phyloP scores from a whole-genome alignment of 2,797 vertebrate species.

The Limosa lapponica region DNA sequence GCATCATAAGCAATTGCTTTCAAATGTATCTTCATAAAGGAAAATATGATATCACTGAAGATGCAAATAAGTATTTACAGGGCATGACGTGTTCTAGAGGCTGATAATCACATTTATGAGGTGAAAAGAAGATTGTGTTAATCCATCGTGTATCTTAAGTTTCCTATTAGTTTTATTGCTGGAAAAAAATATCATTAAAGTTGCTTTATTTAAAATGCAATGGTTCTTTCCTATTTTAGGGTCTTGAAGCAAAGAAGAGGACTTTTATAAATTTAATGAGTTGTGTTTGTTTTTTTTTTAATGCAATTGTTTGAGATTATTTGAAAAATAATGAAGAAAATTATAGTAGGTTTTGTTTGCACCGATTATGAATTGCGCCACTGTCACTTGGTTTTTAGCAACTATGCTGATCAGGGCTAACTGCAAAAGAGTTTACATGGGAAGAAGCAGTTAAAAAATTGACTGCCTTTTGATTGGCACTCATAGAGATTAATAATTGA shows the following conservation, averaged over 20 bases:
- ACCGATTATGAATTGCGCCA: neutral
- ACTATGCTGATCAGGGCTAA: neutral
- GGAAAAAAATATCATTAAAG: neutral
- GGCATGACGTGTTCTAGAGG: constrained; percentile 66
- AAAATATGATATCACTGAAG: constrained; percentile 60
- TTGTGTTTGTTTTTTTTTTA: neutral
- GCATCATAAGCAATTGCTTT: constrained; percentile 80
- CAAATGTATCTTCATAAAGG: constrained; percentile 66
- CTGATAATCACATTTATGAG: constrained; percentile 49
- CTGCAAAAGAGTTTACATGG: neutral
- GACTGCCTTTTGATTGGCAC: neutral
- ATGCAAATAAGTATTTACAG: constrained; percentile 54
- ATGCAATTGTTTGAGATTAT: neutral
- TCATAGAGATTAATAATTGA: neutral
- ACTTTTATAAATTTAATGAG: neutral
- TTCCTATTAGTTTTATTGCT: constrained; percentile 40
- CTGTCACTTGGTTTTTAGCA: constrained; percentile 37
- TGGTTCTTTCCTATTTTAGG: constrained; percentile 26
- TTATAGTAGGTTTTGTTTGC: constrained; percentile 34
- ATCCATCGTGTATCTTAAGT: constrained; percentile 34
- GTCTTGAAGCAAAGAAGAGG: constrained; percentile 4
- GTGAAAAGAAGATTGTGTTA: constrained; percentile 39
- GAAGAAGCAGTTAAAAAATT: neutral
- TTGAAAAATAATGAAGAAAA: constrained; percentile 52
- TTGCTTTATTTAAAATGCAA: constrained; percentile 13